These are phyloP conservation scores for Heliocidaris erythrogramma DNA, from an alignment of 35 echinoderm and acorn worm genomes.

Conservation along the genomic window DNA sequence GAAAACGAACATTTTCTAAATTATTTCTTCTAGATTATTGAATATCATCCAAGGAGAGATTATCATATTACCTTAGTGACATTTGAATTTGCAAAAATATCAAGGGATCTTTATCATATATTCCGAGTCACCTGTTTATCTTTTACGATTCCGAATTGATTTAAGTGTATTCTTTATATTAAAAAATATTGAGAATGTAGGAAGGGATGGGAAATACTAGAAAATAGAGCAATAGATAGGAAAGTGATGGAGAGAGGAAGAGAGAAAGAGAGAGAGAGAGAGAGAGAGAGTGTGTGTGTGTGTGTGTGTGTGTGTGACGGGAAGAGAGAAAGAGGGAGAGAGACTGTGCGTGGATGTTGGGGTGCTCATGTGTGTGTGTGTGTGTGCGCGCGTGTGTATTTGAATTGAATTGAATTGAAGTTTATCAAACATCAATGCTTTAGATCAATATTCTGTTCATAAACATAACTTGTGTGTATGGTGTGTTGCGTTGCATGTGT, in stretches of 20 bases:
- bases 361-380: neutral
- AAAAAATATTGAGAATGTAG: neutral
- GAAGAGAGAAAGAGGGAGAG: too few species aligned
- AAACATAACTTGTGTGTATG: too few species aligned
- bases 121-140: neutral
- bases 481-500: too few species aligned
- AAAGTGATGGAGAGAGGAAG: too few species aligned
- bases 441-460: too few species aligned
- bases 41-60: neutral
- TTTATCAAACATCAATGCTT: too few species aligned
- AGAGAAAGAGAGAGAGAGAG: too few species aligned
- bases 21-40: neutral
- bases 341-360: too few species aligned
- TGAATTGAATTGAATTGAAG: too few species aligned
- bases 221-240: too few species aligned
- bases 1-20: neutral
- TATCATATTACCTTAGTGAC: neutral
- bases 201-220: neutral
- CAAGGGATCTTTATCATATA: neutral
- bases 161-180: neutral
- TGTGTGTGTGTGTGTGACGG: too few species aligned
- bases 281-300: too few species aligned
- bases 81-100: neutral
- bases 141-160: neutral
- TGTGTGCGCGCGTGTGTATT: neutral